Conservation (phyloP, 2,888 invertebrate species). For the Drosophila atripex region DNA sequence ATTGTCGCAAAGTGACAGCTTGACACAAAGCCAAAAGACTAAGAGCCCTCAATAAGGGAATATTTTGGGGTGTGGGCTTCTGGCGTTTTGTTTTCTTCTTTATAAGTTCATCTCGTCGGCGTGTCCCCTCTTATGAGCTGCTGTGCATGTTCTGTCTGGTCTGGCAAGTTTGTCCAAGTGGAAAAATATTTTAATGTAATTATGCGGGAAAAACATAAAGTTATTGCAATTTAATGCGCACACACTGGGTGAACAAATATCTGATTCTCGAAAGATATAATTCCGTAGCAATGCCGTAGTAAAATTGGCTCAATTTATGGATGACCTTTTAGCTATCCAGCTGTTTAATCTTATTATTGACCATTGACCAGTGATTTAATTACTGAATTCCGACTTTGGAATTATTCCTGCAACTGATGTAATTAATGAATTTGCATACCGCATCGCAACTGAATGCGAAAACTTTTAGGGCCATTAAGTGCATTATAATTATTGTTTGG, state of each 20-base stretch:
- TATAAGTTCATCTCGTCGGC: constrained; percentile 24
- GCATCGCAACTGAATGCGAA: constrained; percentile 31
- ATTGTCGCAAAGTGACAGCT: constrained; percentile 42
- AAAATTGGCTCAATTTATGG: constrained; percentile 25
- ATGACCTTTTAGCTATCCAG: not conserved
- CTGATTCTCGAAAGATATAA: not conserved
- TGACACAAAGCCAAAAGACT: constrained; percentile 36
- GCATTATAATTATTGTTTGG: constrained; percentile 39
- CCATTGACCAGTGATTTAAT: constrained; percentile 18
- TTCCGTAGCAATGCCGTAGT: not conserved
- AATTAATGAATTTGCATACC: constrained; percentile 29
- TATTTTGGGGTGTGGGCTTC: not conserved
- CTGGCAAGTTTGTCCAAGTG: constrained; percentile 31
- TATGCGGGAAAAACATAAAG: constrained; percentile 9
- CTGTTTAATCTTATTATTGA: constrained; percentile 17
- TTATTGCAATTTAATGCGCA: not conserved
- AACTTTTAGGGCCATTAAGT: constrained; percentile 33
- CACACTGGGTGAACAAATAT: not conserved
- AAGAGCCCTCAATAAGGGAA: constrained; percentile 25
- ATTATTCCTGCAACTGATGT: constrained; percentile 24
- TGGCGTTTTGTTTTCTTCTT: constrained; percentile 6
- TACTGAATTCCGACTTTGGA: constrained; percentile 1
- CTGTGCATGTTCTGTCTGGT: constrained; percentile 3
- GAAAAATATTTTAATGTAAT: constrained; percentile 36
- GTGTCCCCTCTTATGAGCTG: constrained; percentile 11